Conservation (phyloP, 2,888 invertebrate species). For the Mythimna loreyi region DNA sequence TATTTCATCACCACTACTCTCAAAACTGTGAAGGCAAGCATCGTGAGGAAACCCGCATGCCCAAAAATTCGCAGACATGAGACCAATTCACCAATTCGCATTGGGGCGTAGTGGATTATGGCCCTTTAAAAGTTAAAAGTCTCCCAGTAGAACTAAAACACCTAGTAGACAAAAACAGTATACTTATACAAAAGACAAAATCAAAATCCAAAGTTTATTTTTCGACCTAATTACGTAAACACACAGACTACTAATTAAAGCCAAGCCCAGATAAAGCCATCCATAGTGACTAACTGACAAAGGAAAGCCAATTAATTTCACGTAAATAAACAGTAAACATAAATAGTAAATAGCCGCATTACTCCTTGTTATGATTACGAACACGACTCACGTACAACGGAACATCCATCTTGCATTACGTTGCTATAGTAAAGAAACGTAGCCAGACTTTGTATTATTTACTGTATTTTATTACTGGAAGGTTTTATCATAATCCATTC, state of each 20-base stretch:
- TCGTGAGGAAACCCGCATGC: too few species aligned
- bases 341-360: constrained; percentile 27
- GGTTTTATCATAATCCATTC: not conserved
- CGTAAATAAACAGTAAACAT: constrained; percentile 23
- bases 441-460: not conserved
- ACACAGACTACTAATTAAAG: not conserved
- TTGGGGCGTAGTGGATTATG: too few species aligned
- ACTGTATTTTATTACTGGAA: constrained; percentile 2
- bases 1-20: too few species aligned
- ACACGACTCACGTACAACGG: constrained; percentile 39
- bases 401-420: constrained; percentile 51
- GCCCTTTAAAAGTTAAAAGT: too few species aligned
- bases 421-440: constrained; percentile 36
- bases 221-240: not conserved
- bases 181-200: not conserved
- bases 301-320: constrained; percentile 14
- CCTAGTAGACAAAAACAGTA: too few species aligned
- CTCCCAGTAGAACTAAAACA: too few species aligned
- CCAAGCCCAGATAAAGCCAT: not conserved
- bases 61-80: too few species aligned
- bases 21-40: too few species aligned
- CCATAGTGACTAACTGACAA: constrained; percentile 2
- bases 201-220: not conserved
- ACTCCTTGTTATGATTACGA: constrained; percentile 24
- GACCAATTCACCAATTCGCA: too few species aligned